Conservation (phyloP, 2,113 vertebrate genomes). For the Budorcas taxicolor region DNA sequence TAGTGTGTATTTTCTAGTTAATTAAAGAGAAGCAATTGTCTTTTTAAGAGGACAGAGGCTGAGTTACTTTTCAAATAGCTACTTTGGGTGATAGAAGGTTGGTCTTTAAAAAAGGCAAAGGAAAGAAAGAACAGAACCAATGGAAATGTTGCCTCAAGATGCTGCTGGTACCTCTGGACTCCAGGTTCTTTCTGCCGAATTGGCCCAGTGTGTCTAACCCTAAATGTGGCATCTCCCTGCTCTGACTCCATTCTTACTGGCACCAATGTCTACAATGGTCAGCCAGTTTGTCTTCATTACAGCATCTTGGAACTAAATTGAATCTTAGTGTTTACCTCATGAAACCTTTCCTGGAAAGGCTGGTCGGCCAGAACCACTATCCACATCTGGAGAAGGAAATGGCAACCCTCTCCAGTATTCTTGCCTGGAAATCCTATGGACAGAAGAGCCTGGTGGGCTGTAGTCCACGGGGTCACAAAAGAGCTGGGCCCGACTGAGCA, state of each 20-base stretch:
- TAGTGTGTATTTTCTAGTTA: not conserved
- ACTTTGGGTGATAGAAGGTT: not conserved
- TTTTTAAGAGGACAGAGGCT: not conserved
- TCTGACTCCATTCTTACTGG: not conserved
- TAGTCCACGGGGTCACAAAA: not conserved
- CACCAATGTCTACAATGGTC: not conserved
- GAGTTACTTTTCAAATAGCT: not conserved
- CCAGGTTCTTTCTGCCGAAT: not conserved
- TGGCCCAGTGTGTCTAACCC: not conserved
- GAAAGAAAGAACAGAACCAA: not conserved
- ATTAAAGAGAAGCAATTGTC: constrained; percentile 26
- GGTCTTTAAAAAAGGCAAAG: not conserved
- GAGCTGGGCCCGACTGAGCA: not conserved
- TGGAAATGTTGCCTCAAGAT: not conserved
- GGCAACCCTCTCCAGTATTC: not conserved
- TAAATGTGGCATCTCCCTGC: not conserved
- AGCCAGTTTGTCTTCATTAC: not conserved
- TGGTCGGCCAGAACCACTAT: not conserved
- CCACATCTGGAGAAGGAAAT: not conserved
- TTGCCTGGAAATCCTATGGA: not conserved
- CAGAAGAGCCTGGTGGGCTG: not conserved
- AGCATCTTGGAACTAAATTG: not conserved
- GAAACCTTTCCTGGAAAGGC: not conserved
- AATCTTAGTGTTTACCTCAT: not conserved
- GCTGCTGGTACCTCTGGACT: not conserved